Base-by-base conservation (phyloP, 2,888 invertebrate genomes). In the Acleris sparsana region DNA sequence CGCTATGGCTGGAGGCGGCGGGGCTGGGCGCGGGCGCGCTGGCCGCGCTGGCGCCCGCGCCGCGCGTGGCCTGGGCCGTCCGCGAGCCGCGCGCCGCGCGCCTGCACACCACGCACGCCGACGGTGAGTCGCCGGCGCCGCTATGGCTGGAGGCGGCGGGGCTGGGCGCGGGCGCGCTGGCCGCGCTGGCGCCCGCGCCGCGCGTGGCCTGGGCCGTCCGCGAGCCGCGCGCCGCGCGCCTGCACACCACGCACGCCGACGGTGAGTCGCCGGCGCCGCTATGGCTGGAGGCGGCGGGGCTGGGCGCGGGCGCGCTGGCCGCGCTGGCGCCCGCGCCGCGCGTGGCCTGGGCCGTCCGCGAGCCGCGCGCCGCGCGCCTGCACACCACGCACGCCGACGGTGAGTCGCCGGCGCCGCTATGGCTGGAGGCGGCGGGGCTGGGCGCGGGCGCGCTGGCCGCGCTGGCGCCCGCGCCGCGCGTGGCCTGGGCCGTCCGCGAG, bases 401-500 rank as follows among this genome's bases (percentile, higher is more conserved):
- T 91, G 61, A 71, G 73, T 29, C 73, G 0, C 85, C 91, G 0
- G 74, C 79, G 3, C 84, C 86, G 0, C 68, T 88, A 70, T 89
- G 91, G 87, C 68, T 92, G 53, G 83, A 85, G 53, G 89, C 89
- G 16, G 82, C 78, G 0, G 83, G 82, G 0, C 73, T 92, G 53
- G 70, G 81, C 0, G 83, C 88, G 0, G 72, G 78, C 0, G 83
- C 88, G 4, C 78, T 92, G 56, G 80, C 82, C 11, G 80, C 89
- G 2, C 74, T 92, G 62, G 84, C 83, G 59, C 92, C 92, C 1
- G 69, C 86, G 49, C 90, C 92, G 59, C 76, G 88, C 1, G 86
- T 89, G 73, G 77, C 84, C 6, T 93, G 90, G 88, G 75, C 82
- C 0, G 68, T 90, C n/a, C 78, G 88, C 0, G 92, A 92, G 73